Evolutionary conservation across 2,113 vertebrate genomes (phyloP), one percentile per base, ranked within the genome.

Genomic region (Leucosticte australis): DNA sequence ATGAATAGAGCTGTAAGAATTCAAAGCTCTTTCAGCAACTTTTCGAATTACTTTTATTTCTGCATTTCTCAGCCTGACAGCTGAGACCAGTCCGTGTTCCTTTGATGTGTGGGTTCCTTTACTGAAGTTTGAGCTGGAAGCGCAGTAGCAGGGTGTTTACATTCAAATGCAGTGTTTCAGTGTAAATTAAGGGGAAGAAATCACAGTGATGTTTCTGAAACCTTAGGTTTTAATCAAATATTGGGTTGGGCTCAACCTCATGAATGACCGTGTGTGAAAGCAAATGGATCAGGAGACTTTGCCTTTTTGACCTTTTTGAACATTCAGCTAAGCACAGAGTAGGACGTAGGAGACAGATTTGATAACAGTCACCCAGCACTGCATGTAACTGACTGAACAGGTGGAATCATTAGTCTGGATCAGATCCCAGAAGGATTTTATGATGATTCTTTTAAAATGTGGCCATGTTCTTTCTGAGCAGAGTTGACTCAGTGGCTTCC

Each of bases 341-440:
- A 49, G 75, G 53, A 35, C 30, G 4, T 3, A 74, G 74, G 47
- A 80, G 74, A 42, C 84, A 50, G 23, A 46, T 82, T 83, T 90
- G 78, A 55, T 67, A 62, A 71, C 68, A 78, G 87, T 84, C 59
- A 19, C 49, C 41, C 82, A 73, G 92, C 68, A 20, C 70, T 49
- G 78, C 30, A 0, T 70, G 64, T 42, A 57, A 49, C 84, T 67
- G 84, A 62, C 71, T 83, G 94, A 94, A 96, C 91, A 96, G 95
- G 79, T 95, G 82, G 84, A 91, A 80, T 89, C 86, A 64, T 95
- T 87, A 94, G 41, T 92, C 89, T 96, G 94, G 89, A 96, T 96
- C 92, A 37, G 63, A 94, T 96, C 89, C 95, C 91, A 91, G 94
- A 90, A 94, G 92, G 91, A 75, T 91, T 96, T 94, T 87, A 89